Evolutionary conservation across 23 tunicate species (phyloP).

Genomic region (Styela clava): DNA sequence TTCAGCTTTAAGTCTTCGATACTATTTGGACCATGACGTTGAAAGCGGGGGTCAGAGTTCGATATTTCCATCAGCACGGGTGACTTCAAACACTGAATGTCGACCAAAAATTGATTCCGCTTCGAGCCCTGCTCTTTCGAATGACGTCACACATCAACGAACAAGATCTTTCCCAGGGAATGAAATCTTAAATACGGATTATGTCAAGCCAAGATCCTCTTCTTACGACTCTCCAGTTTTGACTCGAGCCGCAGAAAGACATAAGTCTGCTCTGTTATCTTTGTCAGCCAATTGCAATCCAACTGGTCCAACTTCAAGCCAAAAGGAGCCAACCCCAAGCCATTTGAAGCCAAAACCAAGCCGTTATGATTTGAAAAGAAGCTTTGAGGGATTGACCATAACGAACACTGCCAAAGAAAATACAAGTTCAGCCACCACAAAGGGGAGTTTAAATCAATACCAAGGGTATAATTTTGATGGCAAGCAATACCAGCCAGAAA

Average conservation of each 20-base stretch:
- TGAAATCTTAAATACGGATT: not conserved
- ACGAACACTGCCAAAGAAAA: not conserved
- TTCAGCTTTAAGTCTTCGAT: not conserved
- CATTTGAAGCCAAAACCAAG: not conserved
- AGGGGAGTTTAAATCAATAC: not conserved
- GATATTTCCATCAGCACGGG: not conserved
- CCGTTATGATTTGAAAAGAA: not conserved
- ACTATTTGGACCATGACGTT: constrained; percentile 1
- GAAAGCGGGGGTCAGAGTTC: not conserved
- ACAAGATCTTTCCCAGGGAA: not conserved
- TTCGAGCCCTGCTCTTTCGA: too few species aligned
- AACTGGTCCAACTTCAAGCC: not conserved
- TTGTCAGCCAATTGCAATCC: not conserved
- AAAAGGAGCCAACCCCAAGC: not conserved
- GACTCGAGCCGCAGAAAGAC: not conserved
- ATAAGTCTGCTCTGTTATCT: constrained; percentile 21
- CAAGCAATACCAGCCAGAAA: not conserved
- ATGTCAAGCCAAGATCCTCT: not conserved
- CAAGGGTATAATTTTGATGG: not conserved
- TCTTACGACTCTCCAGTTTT: constrained; percentile 5
- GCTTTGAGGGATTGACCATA: not conserved
- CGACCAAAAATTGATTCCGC: not conserved
- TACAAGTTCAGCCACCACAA: not conserved
- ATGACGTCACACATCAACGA: not conserved
- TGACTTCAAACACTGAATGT: not conserved